Base-by-base conservation (phyloP, 2,888 invertebrate species). In the Phyto melanocephala region DNA sequence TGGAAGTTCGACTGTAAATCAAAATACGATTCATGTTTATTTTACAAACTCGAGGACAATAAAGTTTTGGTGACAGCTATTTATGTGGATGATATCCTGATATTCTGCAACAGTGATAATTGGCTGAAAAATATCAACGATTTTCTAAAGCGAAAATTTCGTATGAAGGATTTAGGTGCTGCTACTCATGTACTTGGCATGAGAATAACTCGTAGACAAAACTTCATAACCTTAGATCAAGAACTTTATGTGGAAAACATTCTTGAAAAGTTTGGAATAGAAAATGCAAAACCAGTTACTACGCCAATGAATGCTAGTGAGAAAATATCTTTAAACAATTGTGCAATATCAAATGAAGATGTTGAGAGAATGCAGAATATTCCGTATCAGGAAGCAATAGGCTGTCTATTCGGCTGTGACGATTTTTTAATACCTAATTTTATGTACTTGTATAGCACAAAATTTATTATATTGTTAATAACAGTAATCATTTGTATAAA, bases 11-110 rank as follows among this genome's bases (percentile, higher is more conserved):
- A n/a, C n/a, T n/a, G n/a, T n/a, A n/a, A n/a, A n/a, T n/a, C n/a
- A n/a, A n/a, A n/a, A n/a, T n/a, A n/a, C n/a, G 80, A 83, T 24
- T 52, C 63, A 28, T 80, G 76, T 28, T 37, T 80, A 24, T 80
- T 67, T 52, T 58, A 28, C 40, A 56, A 56, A 58, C 11, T 71
- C 6, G 17, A 47, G 45, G 22, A 63, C 35, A 45, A 60, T 7
- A 47, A 45, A 24, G 52, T 80, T 17, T 54, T 77, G n/a, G 58
- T 81, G 8, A 37, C 65, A 28, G 58, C 60, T 15, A n/a, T n/a
- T n/a, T n/a, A n/a, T n/a, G n/a, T n/a, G n/a, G 80, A 76, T 40
- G 77, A 77, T 37, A 11, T 81, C 11, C 17, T 77, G 11, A 28
- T 80, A 40, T 68, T 80, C 62, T 37, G 37, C 17, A 80, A 80